phyloP scores from a whole-genome alignment of 64 coral and sea anemone genomes.

The Montipora efflorescens region DNA sequence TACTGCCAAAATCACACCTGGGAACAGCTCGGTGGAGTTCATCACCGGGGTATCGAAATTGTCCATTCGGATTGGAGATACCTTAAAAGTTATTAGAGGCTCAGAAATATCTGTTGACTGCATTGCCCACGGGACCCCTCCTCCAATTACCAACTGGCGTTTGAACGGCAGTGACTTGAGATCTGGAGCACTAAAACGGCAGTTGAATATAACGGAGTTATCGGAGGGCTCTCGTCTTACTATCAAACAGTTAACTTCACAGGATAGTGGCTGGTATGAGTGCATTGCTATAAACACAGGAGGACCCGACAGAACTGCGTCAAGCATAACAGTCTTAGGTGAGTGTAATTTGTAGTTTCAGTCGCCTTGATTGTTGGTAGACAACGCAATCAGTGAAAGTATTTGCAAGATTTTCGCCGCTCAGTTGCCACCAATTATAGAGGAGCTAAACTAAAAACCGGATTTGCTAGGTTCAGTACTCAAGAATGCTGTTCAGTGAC shows the following conservation, averaged over 20 bases:
- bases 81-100: conserved; percentile 50
- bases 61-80: conserved; percentile 64
- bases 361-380: not conserved
- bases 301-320: conserved; percentile 64
- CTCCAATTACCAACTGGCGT: conserved; percentile 72
- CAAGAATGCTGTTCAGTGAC: too few relatives aligned
- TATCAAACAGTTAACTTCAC: conserved; percentile 30
- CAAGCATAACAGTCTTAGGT: conserved; percentile 16
- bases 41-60: conserved; percentile 12
- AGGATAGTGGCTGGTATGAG: conserved; percentile 73
- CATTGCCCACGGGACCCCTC: conserved; percentile 63
- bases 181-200: conserved; percentile 38
- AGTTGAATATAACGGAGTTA: conserved; percentile 34
- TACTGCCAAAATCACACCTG: conserved; percentile 60
- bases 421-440: not conserved
- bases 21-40: conserved; percentile 61
- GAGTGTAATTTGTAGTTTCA: not conserved
- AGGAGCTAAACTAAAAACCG: not conserved
- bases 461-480: not conserved
- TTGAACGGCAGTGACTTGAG: conserved; percentile 43
- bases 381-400: not conserved
- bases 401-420: not conserved
- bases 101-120: conserved; percentile 74
- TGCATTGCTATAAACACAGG: conserved; percentile 79
- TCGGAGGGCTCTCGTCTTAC: conserved; percentile 29